Conservation (phyloP, 2,113 vertebrate genomes). For the Bos indicus region DNA sequence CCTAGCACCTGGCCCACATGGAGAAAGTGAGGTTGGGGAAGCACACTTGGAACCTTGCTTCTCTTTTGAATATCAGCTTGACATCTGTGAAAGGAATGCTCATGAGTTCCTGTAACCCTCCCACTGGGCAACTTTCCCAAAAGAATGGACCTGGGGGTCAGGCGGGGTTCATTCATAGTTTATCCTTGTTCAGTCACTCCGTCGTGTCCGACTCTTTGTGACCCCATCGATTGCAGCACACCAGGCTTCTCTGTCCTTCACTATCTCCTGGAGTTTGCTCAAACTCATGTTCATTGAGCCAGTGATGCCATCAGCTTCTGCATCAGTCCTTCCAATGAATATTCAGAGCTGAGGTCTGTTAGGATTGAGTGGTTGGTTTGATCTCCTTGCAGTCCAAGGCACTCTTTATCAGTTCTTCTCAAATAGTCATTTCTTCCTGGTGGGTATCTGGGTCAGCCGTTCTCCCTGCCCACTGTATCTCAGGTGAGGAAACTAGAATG, state of each 20-base stretch:
- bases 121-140: neutral
- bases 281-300: neutral
- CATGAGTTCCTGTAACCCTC: neutral
- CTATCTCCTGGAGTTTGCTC: neutral
- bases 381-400: neutral
- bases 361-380: neutral
- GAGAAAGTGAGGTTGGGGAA: neutral
- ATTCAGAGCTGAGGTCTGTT: neutral
- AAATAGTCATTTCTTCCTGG: neutral
- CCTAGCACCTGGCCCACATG: neutral
- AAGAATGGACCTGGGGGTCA: neutral
- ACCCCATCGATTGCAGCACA: neutral
- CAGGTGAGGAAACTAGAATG: neutral
- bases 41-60: neutral
- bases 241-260: neutral
- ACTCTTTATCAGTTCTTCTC: neutral
- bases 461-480: neutral
- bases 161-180: neutral
- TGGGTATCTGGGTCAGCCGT: neutral
- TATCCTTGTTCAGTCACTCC: neutral
- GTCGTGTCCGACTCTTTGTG: accelerated
- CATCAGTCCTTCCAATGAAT: neutral
- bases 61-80: neutral
- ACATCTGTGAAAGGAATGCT: neutral
- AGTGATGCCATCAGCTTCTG: neutral